A percentile compares a stretch with the other conserved stretches of the same genome.
phyloP scores from a whole-genome alignment of 2,113 vertebrate species.

The cat (Felis catus) region DNA sequence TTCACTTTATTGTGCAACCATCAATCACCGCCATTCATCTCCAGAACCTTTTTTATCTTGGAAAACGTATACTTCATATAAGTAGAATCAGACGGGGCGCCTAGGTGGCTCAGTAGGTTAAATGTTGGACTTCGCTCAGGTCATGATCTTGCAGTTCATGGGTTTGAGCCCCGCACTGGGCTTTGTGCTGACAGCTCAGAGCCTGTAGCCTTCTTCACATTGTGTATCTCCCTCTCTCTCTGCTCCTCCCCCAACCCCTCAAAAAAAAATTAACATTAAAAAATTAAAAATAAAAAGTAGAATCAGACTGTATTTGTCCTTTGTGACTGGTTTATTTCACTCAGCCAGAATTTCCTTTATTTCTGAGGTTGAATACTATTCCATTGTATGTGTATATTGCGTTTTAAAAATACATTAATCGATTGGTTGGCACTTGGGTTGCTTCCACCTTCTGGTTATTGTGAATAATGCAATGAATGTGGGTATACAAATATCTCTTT shows the following conservation, averaged over 20 bases:
- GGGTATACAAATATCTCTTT: not conserved
- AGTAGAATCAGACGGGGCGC: not conserved
- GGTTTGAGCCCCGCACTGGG: too few relatives aligned
- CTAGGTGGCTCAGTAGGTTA: too few relatives aligned
- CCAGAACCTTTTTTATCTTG: not conserved
- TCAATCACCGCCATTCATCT: not conserved
- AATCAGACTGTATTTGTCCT: not conserved
- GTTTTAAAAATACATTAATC: not conserved
- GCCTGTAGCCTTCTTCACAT: too few relatives aligned
- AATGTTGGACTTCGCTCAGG: too few relatives aligned
- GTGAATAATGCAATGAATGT: not conserved
- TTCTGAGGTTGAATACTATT: not conserved
- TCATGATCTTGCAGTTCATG: too few relatives aligned
- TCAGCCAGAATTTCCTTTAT: not conserved
- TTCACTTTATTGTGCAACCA: not conserved
- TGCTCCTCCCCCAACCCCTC: too few relatives aligned
- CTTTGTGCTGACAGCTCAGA: too few relatives aligned
- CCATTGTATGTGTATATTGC: not conserved
- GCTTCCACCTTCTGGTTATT: not conserved
- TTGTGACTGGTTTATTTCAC: not conserved
- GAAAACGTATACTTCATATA: not conserved
- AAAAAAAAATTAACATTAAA: too few relatives aligned
- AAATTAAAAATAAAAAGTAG: not conserved
- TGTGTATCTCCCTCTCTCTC: too few relatives aligned
- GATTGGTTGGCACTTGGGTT: not conserved